Base-by-base conservation (phyloP, 2,113 vertebrate species). In the Sorex araneus region DNA sequence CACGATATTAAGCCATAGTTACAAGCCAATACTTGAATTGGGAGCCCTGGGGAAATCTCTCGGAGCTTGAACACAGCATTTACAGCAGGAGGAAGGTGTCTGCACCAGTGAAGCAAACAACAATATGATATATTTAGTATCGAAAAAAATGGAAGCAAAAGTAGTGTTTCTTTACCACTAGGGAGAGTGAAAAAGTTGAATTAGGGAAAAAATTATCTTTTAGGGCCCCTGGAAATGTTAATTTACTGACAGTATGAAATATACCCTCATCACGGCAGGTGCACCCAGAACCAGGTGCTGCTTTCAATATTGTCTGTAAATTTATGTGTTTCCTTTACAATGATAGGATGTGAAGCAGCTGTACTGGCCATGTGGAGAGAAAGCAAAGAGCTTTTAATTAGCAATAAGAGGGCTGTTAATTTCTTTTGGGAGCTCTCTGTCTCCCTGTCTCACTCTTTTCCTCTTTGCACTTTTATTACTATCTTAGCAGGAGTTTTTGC, bases 361-460 rank as follows among this genome's bases (percentile, higher is more conserved):
- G 99, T 97, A 97, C 95, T 97, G 98, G 97, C 98, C 98, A 98
- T 98, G 98, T 98, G 98, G 97, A 97, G 95, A 97, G 98, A 98
- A 98, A 99, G 98, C 98, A 99, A 98, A 99, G 98, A 98, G 98
- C 98, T 99, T 99, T 99, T 99, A 99, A 99, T 99, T 99, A 99
- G 98, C 98, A 98, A 97, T 98, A 97, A 98, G 98, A 98, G 97
- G 94, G 97, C 95, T 98, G 98, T 99, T 99, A 98, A 99, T 99
- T 99, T 99, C 97, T 97, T 98, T 97, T 95, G 97, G 96, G 87
- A 97, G 92, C 6, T 76, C 97, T 93, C 30, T 98, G 96, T 92
- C 90, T 96, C 84, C 97, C 34, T 97, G 71, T 97, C 96, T 93
- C 93, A 96, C 97, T 93, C 78, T 97, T 67, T 97, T 91, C 97